Evolutionary conservation across 2,888 invertebrate genomes (phyloP), one percentile per base, ranked within the genome.

Genomic region (Ariolimax columbianus): DNA sequence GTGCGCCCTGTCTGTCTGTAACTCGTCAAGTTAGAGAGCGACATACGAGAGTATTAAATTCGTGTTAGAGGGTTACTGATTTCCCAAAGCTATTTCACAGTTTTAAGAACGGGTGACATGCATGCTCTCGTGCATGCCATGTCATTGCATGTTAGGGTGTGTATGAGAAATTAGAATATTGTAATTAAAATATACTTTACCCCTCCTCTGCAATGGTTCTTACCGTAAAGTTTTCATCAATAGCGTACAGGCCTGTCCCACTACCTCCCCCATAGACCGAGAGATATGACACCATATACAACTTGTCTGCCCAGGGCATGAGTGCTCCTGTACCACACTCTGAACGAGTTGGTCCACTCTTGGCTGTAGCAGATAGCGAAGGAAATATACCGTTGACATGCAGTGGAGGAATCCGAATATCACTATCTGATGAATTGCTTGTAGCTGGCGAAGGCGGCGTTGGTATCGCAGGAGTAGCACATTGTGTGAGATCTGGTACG

Each of bases 281-380:
- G 79, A 88, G 68, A 66, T 88, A 88, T 17, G 88, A 87, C 36
- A 88, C 87, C 85, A 88, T 83, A 80, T 88, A 88, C 33, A 88
- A 83, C 30, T 85, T 87, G 36, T 88, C 86, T 33, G 84, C 86
- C 88, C 88, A 88, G 19, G 88, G 85, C 88, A 88, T 88, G 47
- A 88, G 70, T 2, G 88, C 88, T 17, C 88, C 88, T 1, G 85
- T 88, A 9, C 88, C 88, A 84, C 88, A 86, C 43, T 88, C 88
- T 26, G 86, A 81, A 26, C 88, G 77, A 23, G 14, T 68, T 1
- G 86, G 85, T 17, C 84, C 87, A 55, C 88, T 88, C 26, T 83
- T 83, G 19, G 88, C 88, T 2, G 86, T 87, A 4, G 66, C 86
- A 36, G 82, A 33, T 14, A 82, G 23, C 0, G 73, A 59, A 3